These are phyloP conservation scores for Doryteuthis pealeii DNA, from an alignment of 1,140 invertebrate species.

Conservation along the genomic window DNA sequence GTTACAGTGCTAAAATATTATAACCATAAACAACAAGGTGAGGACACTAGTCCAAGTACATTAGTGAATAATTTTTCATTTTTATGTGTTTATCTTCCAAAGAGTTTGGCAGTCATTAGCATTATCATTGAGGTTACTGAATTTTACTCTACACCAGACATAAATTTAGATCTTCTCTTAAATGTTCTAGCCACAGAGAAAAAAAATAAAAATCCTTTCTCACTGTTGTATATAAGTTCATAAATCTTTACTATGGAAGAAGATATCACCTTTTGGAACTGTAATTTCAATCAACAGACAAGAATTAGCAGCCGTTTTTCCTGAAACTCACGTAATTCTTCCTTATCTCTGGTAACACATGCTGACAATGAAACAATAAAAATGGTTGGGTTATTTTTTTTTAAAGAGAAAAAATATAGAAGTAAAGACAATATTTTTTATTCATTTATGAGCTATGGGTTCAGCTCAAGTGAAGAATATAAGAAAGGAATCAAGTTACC, in stretches of 20 bases:
- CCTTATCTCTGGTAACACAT: conserved; percentile 80
- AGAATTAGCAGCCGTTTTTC: conserved; percentile 70
- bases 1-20: too few species aligned
- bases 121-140: too few species aligned
- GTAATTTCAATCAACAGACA: conserved; percentile 74
- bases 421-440: conserved; percentile 26
- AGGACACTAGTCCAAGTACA: too few species aligned
- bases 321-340: conserved; percentile 82
- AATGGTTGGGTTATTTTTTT: too few species aligned
- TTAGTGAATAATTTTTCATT: too few species aligned
- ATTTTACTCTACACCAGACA: too few species aligned
- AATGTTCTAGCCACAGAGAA: too few species aligned
- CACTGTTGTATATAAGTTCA: conserved; percentile 86
- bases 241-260: conserved; percentile 80
- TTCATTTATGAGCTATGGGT: neutral
- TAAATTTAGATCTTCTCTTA: too few species aligned
- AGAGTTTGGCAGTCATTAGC: too few species aligned
- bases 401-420: too few species aligned
- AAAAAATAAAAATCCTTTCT: neutral
- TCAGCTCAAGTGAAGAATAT: neutral
- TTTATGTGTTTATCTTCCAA: too few species aligned
- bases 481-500: conserved; percentile 29
- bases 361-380: conserved; percentile 32
- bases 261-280: conserved; percentile 74
- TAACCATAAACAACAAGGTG: too few species aligned